A percentile compares a stretch with the other conserved stretches of the same genome.
These are phyloP conservation scores for Ophiothrix spiculata DNA, from an alignment of 35 echinoderm and acorn worm genomes.

Conservation along the genomic window DNA sequence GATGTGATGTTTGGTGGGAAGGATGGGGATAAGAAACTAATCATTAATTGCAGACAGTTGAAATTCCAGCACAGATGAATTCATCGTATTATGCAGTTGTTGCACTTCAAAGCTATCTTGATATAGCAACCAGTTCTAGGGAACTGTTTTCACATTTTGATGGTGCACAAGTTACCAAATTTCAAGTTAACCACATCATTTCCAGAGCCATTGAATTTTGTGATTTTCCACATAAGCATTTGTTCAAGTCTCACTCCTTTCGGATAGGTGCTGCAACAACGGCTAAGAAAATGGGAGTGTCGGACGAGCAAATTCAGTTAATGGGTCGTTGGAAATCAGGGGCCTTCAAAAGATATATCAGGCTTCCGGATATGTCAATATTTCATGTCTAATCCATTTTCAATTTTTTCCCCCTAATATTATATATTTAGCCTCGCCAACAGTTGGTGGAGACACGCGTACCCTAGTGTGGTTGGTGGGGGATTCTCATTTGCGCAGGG, in stretches of 20 bases:
- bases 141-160: not conserved
- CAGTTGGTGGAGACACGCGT: too few species aligned
- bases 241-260: slow-evolving; percentile 34
- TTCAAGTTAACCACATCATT: not conserved
- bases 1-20: not conserved
- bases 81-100: not conserved
- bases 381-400: too few species aligned
- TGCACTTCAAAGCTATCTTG: not conserved
- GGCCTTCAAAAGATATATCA: slow-evolving; percentile 18
- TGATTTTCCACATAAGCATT: not conserved
- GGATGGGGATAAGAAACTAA: not conserved
- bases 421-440: too few species aligned
- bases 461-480: not conserved
- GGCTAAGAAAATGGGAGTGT: slow-evolving; percentile 22
- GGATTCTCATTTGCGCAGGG: not conserved
- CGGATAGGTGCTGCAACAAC: slow-evolving; percentile 44
- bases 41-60: not conserved
- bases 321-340: slow-evolving; percentile 45
- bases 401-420: too few species aligned
- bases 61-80: not conserved
- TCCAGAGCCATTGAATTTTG: not conserved
- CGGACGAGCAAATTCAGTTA: slow-evolving; percentile 24
- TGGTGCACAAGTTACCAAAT: not conserved
- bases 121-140: too few species aligned
- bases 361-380: not conserved